Base-by-base conservation (phyloP, 2,113 vertebrate species). In the Natator depressus region DNA sequence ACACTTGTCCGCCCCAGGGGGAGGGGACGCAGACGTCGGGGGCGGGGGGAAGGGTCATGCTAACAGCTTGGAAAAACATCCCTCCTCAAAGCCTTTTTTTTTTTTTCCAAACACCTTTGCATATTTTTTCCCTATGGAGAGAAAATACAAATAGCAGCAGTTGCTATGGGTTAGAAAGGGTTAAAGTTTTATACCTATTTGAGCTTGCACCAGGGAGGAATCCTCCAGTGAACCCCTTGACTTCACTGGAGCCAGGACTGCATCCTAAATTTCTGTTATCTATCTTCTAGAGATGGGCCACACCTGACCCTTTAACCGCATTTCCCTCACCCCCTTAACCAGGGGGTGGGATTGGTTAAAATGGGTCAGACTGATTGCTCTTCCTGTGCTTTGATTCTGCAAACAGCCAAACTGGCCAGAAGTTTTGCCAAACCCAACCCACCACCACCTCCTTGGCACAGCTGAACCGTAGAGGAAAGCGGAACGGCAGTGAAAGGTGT, bases 1-100 rank as follows among this genome's bases (percentile, higher is more conserved):
- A 97, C 98, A 97, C 98, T 98, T 98, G 98, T 98, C 96, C 20
- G 92, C 98, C 97, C 97, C 38, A 0, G 98, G 97, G 96, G 97
- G 97, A 96, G 94, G 97, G 97, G 98, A 95, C 20, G 19, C 11
- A 49, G 31, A 86, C 19, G 2, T n/a, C 8, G 65, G 17, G 96
- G 75, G 92, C 29, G 0, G 3, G 88, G 97, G 96, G 94, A 97
- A 97, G 98, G 97, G 98, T 98, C 98, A 96, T 97, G 93, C 93
- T 92, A 96, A 96, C 46, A 94, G 95, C 95, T 91, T 49, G 2
- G 0, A 90, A 86, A 81, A 93, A 84, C 80, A 93, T 96, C 94
- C 62, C 87, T 97, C 50, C 80, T 82, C 84, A 5, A 2, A 91
- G 72, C 81, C 83, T 38, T 72, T 1, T 1, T 38, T 69, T n/a